These are phyloP conservation scores for Platycnemis pennipes DNA, from an alignment of 2,888 invertebrate species.

Conservation along the genomic window DNA sequence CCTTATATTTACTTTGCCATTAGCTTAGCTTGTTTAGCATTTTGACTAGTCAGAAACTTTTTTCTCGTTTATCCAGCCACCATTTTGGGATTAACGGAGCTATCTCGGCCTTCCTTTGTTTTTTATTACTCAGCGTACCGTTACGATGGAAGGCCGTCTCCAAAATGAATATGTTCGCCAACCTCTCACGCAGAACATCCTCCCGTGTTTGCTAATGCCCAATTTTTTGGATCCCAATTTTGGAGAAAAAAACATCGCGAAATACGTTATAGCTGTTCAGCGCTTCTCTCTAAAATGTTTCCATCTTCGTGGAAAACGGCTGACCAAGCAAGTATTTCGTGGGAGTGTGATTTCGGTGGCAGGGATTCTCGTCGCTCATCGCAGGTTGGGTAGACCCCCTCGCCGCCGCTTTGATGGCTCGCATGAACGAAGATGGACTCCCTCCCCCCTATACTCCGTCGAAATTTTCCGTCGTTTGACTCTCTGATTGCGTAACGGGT, in stretches of 20 bases:
- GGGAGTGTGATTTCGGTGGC: not conserved
- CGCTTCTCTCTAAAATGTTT: not conserved
- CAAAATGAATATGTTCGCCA: not conserved
- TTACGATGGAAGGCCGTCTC: not conserved
- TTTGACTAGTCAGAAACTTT: too few relatives aligned
- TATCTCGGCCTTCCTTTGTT: not conserved
- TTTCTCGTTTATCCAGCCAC: too few relatives aligned
- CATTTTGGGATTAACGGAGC: not conserved
- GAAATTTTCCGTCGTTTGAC: not conserved
- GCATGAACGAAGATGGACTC: not conserved
- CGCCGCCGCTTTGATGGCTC: not conserved
- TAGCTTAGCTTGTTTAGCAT: too few relatives aligned
- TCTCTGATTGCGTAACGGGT: constrained; percentile 16
- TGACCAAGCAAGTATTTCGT: not conserved
- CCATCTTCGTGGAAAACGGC: not conserved
- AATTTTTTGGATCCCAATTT: not conserved
- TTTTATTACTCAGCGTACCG: not conserved
- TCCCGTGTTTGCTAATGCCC: not conserved
- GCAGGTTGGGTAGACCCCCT: not conserved
- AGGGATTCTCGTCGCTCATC: not conserved
- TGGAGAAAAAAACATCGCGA: not conserved
- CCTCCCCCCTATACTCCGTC: not conserved
- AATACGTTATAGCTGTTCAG: not conserved
- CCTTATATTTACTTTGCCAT: too few relatives aligned
- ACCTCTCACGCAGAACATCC: not conserved